These are phyloP conservation scores for Mobula birostris DNA, from an alignment of 2,113 vertebrate genomes.

Conservation along the genomic window DNA sequence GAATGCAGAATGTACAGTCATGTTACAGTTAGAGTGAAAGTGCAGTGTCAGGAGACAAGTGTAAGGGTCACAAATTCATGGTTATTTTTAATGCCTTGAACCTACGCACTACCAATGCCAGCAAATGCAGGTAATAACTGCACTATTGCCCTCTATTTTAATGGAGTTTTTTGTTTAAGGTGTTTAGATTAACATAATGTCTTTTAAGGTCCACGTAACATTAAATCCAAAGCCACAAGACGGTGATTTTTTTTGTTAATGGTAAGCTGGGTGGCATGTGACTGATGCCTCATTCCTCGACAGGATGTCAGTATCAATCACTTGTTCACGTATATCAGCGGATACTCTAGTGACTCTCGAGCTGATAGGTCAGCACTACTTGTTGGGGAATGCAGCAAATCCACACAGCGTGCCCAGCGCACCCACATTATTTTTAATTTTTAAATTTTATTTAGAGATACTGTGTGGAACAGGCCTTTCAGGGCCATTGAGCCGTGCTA, in stretches of 20 bases:
- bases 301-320: not conserved
- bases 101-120: not conserved
- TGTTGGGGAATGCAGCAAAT: not conserved
- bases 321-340: not conserved
- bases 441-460: too few species aligned
- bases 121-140: not conserved
- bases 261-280: not conserved
- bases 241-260: not conserved
- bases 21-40: too few species aligned
- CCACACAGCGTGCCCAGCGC: not conserved
- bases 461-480: too few species aligned
- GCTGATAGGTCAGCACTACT: not conserved
- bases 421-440: too few species aligned
- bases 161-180: not conserved
- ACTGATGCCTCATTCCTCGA: not conserved
- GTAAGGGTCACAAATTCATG: too few species aligned
- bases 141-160: not conserved
- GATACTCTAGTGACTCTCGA: not conserved
- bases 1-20: too few species aligned
- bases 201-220: not conserved
- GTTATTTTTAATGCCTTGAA: too few species aligned
- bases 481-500: too few species aligned
- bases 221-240: not conserved
- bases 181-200: not conserved
- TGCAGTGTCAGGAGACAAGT: too few species aligned